Base-by-base conservation (phyloP, 2,797 vertebrate species). In the Myotis planiceps region DNA sequence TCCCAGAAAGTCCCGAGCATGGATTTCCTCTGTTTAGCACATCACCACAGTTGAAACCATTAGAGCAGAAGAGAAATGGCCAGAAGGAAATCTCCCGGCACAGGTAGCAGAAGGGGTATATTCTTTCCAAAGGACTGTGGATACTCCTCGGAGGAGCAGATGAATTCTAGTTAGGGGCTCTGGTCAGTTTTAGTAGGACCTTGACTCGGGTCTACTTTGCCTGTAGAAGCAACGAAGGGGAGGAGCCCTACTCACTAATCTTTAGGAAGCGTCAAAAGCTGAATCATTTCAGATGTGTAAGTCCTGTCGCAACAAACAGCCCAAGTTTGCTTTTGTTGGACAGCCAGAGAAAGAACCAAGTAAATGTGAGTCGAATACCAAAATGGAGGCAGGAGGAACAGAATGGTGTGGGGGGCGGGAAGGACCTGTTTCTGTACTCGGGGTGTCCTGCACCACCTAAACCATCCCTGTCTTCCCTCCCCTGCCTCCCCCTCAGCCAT, bases 301-400 rank as follows among this genome's bases (percentile, higher is more conserved):
- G 98, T 98, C 95, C 96, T 96, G 87, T 95, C 88, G 97, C 96
- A 98, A 97, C 95, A 92, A 97, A 97, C 23, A 85, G 97, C 81
- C 96, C 63, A 32, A 75, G 83, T 88, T 97, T 98, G 97, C 96
- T 98, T 98, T 97, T 93, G 97, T 96, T 98, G 97, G 98, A 98
- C 69, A 75, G 86, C 29, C 78, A 83, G 23, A 84, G 92, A 88
- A 87, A 79, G 83, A 63, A 74, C 80, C 63, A 55, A 18, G 27
- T 6, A 53, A 15, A 82, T 9, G 4, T 3, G 12, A 81, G 29
- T 25, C 10, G 23, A 92, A 27, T 75, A 85, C 74, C 81, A 88
- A 97, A 60, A 71, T 29, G 23, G 85, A 90, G 37, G 74, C 65
- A 29, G 12, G 18, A 29, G 8, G 49, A 23, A 86, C 49, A 87